These are phyloP conservation scores for Cheilosia pagana DNA, from an alignment of 2,888 invertebrate genomes.

Conservation along the genomic window DNA sequence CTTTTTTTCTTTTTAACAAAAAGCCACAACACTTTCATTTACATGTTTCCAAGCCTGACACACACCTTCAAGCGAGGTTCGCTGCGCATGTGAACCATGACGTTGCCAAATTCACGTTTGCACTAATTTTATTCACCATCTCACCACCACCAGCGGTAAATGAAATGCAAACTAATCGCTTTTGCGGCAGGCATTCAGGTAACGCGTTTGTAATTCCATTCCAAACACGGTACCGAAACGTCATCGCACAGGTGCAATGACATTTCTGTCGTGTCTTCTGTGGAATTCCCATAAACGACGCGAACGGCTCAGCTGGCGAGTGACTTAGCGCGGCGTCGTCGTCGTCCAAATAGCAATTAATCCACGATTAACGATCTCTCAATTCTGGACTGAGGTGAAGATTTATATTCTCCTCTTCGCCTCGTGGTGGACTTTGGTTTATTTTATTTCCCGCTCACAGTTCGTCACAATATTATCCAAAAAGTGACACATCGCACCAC, in stretches of 20 bases:
- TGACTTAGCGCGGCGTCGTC: not conserved
- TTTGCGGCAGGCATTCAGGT: not conserved
- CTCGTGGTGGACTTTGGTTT: conserved; percentile 16
- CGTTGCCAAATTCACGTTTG: not conserved
- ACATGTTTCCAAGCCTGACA: no score
- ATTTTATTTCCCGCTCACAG: conserved; percentile 10
- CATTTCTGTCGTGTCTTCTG: conserved; percentile 41
- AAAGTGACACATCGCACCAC: conserved; percentile 35
- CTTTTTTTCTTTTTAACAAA: no score
- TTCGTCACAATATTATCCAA: conserved; percentile 44
- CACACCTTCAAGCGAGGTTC: no score
- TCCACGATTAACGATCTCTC: conserved; percentile 65
- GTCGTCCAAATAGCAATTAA: conserved; percentile 46
- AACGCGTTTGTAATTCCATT: not conserved
- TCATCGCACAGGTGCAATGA: conserved; percentile 62
- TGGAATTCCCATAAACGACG: conserved; percentile 46
- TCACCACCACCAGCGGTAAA: no score
- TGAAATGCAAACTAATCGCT: not conserved
- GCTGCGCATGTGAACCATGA: no score
- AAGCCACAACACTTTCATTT: no score
- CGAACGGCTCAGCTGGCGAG: not conserved
- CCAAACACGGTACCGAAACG: conserved; percentile 8
- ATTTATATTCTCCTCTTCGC: conserved; percentile 30
- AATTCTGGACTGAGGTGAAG: conserved; percentile 14
- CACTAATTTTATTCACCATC: not conserved